A percentile compares a stretch with the other conserved stretches of the same genome.
phyloP scores from a whole-genome alignment of 2,888 invertebrate genomes.

The Gerris lacustris region DNA sequence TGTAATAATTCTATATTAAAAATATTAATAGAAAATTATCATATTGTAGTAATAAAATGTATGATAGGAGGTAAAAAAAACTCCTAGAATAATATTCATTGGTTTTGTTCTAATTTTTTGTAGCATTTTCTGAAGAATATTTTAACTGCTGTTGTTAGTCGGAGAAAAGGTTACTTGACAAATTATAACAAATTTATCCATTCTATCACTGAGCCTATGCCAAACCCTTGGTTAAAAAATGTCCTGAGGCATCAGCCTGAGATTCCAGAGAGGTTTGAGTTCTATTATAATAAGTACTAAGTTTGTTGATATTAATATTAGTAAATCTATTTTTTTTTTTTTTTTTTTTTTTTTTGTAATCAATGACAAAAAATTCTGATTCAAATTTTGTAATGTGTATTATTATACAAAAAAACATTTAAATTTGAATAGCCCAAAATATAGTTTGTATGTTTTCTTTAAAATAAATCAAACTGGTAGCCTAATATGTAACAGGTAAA shows the following conservation, averaged over 20 bases:
- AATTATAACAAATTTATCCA: conserved; percentile 62
- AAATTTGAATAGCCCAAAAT: no score
- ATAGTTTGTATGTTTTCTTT: no score
- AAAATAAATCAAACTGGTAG: no score
- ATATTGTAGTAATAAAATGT: no score
- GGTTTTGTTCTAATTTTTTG: neutral
- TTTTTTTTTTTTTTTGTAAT: neutral
- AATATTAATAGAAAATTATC: no score
- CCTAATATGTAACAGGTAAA: no score
- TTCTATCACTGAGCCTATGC: conserved; percentile 62
- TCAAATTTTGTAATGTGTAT: neutral
- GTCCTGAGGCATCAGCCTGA: conserved; percentile 35
- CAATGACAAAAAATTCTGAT: neutral
- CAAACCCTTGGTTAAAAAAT: conserved; percentile 70
- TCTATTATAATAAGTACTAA: conserved; percentile 20
- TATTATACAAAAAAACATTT: no score
- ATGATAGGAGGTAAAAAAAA: no score
- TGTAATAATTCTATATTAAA: no score
- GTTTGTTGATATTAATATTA: neutral
- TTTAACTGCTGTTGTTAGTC: conserved; percentile 61
- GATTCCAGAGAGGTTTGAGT: conserved; percentile 7
- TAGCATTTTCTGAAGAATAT: conserved; percentile 69
- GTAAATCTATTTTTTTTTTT: neutral
- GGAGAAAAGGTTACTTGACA: conserved; percentile 66
- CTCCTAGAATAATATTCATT: no score